Percentiles rank a stretch among this genome's conserved stretches.
Conservation (phyloP, 2,797 vertebrate genomes). For the Karalla daura region DNA sequence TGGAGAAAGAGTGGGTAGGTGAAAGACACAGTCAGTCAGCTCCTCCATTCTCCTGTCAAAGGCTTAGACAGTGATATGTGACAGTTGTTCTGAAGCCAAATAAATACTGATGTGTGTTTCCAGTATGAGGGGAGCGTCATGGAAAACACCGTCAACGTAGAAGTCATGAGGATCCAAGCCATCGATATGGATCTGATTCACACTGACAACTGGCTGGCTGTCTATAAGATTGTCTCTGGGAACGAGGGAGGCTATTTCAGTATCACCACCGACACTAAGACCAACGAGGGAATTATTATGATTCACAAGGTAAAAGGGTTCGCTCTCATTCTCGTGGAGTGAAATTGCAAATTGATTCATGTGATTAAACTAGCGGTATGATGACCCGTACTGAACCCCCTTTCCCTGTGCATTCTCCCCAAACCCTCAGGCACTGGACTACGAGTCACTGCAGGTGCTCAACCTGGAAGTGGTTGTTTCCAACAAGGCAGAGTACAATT, state of each 20-base stretch:
- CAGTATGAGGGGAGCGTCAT: conserved; percentile 88
- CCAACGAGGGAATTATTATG: conserved; percentile 91
- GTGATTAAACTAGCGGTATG: neutral
- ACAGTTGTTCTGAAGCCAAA: neutral
- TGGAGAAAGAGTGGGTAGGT: conserved; percentile 80
- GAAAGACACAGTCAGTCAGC: neutral
- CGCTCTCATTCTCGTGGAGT: neutral
- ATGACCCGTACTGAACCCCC: neutral
- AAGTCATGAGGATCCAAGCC: conserved; percentile 88
- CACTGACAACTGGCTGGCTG: conserved; percentile 91
- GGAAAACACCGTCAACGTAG: conserved; percentile 88
- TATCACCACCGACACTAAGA: conserved; percentile 88
- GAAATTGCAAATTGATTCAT: neutral
- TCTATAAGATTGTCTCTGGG: conserved; percentile 88
- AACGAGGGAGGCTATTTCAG: conserved; percentile 92
- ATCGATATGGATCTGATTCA: conserved; percentile 86
- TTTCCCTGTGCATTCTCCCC: neutral
- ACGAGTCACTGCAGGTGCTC: conserved; percentile 85
- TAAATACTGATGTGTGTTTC: too few species aligned
- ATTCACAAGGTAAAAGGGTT: conserved; percentile 87
- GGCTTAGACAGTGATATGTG: neutral
- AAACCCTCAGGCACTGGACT: conserved; percentile 85
- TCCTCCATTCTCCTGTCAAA: neutral
- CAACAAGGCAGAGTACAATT: conserved; percentile 91
- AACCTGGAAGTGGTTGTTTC: conserved; percentile 84